Base-by-base conservation (phyloP, 2,797 vertebrate species). In the Natrix natrix region DNA sequence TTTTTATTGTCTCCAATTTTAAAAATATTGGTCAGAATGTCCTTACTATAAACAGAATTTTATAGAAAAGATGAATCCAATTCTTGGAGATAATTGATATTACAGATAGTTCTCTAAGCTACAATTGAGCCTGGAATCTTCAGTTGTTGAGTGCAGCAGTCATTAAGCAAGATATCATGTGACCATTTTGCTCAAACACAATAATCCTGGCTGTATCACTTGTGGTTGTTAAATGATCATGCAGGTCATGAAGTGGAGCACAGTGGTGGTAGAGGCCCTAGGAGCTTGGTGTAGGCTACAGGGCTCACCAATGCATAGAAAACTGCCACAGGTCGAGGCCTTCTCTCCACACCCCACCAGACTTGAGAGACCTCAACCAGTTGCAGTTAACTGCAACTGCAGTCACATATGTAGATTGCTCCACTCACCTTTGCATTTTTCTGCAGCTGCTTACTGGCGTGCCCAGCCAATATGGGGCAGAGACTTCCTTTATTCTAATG, bases 1-100 rank as follows among this genome's bases (percentile, higher is more conserved):
- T 52, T 52, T 52, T 52, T 5, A 90, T 86, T 92, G 16, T 43
- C n/a, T 54, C 10, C 16, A 12, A 88, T 26, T 48, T 22, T 48
- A 66, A 54, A n/a, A 17, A 54, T 24, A 22, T 16, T 69, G 37
- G 61, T 57, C n/a, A 88, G 78, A 61, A 22, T 69, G 24, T 55
- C 16, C 60, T 48, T 52, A 22, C 37, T 22, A 90, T 0, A 0
- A 11, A 8, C 1, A 57, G 11, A 91, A 37, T 56, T 69, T 55
- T 48, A 3, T 0, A 78, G 5, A 61, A 32, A 32, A 59, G 32
- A 88, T 48, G 90, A 91, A 87, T 0, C 22, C 28, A 78, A 11
- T 17, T 55, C 61, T 59, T 66, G 86, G 90, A 92, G 87, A 91
- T 87, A 93, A 94, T 87, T 8, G 74, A 91, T 48, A 5, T 48